Percentiles rank a stretch among this genome's conserved stretches.
Conservation (phyloP, 2,888 invertebrate genomes). For the Rhagonycha fulva region DNA sequence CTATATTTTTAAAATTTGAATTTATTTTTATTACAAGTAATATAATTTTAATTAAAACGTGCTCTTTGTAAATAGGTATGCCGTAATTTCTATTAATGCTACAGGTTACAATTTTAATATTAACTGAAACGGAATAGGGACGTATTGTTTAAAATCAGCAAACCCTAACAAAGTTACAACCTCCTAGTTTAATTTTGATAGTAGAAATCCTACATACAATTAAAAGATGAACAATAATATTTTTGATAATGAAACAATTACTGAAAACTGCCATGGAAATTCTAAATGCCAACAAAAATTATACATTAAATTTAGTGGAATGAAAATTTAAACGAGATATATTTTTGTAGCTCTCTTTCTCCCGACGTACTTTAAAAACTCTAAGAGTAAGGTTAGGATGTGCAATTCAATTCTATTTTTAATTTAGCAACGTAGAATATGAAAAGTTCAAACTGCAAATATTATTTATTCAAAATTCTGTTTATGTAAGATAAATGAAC, state of each 20-base stretch:
- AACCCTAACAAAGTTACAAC: neutral
- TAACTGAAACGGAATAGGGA: neutral
- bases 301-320: neutral
- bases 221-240: neutral
- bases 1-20: neutral
- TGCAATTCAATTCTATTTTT: neutral
- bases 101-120: neutral
- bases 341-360: neutral
- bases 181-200: neutral
- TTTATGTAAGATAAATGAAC: constrained; percentile 10
- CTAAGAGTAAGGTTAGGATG: neutral
- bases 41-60: neutral
- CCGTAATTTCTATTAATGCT: neutral
- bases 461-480: constrained; percentile 4
- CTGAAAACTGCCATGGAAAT: neutral
- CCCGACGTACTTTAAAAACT: neutral
- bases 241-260: neutral
- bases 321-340: neutral
- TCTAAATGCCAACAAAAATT: neutral
- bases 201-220: neutral
- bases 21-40: neutral
- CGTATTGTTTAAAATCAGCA: neutral
- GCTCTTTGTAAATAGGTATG: neutral
- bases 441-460: neutral
- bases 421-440: neutral